Conservation (phyloP, 2,888 invertebrate species). For the Alviniconcha strummeri region DNA sequence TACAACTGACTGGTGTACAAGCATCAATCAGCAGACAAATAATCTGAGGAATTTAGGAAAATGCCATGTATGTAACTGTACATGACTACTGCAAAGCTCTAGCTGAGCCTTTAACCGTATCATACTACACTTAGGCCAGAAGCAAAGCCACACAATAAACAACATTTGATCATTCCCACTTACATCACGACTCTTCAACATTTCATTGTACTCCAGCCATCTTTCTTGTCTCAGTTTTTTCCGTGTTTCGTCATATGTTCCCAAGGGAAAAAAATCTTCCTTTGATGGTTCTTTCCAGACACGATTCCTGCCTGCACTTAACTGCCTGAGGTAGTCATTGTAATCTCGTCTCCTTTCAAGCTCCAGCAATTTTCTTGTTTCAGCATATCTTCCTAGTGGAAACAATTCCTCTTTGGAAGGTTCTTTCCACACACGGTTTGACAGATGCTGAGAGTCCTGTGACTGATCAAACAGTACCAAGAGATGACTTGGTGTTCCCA, state of each 20-base stretch:
- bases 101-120: too few species aligned
- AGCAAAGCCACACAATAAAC: too few species aligned
- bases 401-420: neutral
- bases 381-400: slow-evolving; percentile 7
- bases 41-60: too few species aligned
- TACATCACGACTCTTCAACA: too few species aligned
- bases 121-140: too few species aligned
- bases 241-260: neutral
- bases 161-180: too few species aligned
- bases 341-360: neutral
- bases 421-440: slow-evolving; percentile 3
- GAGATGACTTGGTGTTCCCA: too few species aligned
- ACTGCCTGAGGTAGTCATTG: neutral
- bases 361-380: neutral
- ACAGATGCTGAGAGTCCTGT: neutral
- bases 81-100: too few species aligned
- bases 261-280: slow-evolving; percentile 2
- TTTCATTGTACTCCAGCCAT: slow-evolving; percentile 19
- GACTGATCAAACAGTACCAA: neutral
- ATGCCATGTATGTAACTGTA: too few species aligned
- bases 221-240: slow-evolving; percentile 24
- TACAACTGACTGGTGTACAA: too few species aligned
- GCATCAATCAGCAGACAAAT: too few species aligned
- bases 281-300: neutral
- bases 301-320: neutral